Evolutionary conservation across 2,888 invertebrate species (phyloP), one percentile per base, ranked within the genome.

Genomic region (Phrixothrix hirtus): DNA sequence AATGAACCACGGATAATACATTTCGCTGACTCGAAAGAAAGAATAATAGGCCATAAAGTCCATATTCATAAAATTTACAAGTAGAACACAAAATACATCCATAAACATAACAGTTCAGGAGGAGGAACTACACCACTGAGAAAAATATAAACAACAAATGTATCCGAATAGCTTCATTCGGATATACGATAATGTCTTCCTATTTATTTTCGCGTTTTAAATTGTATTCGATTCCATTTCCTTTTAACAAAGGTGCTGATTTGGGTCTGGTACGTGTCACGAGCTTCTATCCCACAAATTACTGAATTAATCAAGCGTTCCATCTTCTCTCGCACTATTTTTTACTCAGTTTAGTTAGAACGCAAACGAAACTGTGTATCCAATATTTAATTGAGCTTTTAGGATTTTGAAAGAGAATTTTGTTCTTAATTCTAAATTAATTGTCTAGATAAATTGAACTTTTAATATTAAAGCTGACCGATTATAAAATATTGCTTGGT

Each of bases 181-280:
- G 41, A 47, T 41, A 37, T 47, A 53, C 48, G 48, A 43, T 53
- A 48, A 53, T 53, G 53, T 47, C 34, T 17, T 21, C 10, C 53
- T 44, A 53, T 53, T 53, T 53, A 53, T 52, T 47, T 45, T 45
- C 34, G 13, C 25, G 46, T 42, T 52, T 47, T 52, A 52, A 50
- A 52, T 36, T 42, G 52, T 38, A 44, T 44, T 42, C 52, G 41
- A 52, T 52, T 34, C 35, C 50, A 34, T 44, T 51, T 38, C 38
- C 45, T 36, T 29, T 44, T 44, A 44, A 44, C 43, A 43, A 49
- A 49, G 49, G 43, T 49, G 49, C 37, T 43, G 49, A 49, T 49
- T 49, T 30, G 37, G 38, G 37, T 21, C 16, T 36, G 25, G 30
- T 45, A 45, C 38, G 38, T 31, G 46, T 38, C 46, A 38, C 37